phyloP scores from a whole-genome alignment of 2,113 vertebrate genomes.

The Chloebia gouldiae region DNA sequence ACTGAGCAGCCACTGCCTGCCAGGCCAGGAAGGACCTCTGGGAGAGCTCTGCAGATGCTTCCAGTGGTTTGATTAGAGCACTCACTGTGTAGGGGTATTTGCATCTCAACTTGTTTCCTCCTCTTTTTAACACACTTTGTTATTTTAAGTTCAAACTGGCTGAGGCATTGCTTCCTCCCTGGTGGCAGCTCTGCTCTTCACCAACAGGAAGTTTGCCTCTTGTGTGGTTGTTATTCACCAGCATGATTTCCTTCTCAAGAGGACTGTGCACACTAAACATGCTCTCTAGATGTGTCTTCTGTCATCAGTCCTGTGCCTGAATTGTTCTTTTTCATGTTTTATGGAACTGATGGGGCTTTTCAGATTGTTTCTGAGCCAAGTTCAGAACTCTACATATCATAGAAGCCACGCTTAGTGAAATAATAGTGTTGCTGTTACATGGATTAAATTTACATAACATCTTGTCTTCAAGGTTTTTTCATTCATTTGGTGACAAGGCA shows the following conservation, averaged over 20 bases:
- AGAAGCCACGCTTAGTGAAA: not conserved
- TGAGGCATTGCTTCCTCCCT: not conserved
- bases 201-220: not conserved
- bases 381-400: not conserved
- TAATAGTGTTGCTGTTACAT: not conserved
- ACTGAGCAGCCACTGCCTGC: not conserved
- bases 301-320: not conserved
- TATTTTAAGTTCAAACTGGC: not conserved
- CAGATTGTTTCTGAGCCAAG: not conserved
- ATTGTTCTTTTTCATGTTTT: not conserved
- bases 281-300: not conserved
- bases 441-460: constrained; percentile 28
- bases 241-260: not conserved
- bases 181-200: not conserved
- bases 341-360: not conserved
- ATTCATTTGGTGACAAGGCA: constrained; percentile 23
- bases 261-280: not conserved
- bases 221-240: not conserved
- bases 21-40: not conserved
- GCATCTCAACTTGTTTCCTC: not conserved
- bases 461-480: not conserved
- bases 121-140: not conserved
- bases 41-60: not conserved
- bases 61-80: not conserved
- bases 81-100: not conserved